Percentiles rank a stretch among this genome's conserved stretches.
Evolutionary conservation across 2,113 vertebrate species (phyloP).

Genomic region (Otus sunia): DNA sequence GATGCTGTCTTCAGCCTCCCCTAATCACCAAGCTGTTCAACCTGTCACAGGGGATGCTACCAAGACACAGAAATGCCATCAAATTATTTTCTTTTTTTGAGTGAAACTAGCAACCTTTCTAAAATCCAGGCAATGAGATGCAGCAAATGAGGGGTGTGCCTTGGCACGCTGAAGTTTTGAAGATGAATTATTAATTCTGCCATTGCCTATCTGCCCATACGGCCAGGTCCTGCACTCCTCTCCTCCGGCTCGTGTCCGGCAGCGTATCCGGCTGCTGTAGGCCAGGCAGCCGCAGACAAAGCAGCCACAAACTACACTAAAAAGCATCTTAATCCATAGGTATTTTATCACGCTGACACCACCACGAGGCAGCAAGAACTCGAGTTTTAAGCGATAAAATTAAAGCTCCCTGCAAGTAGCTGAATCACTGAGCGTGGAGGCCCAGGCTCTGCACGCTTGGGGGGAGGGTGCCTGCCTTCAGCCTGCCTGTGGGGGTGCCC

Average conservation of each 20-base stretch:
- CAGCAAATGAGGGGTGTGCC: neutral
- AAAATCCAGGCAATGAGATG: neutral
- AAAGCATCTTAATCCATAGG: neutral
- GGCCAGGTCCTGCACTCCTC: neutral
- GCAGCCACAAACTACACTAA: neutral
- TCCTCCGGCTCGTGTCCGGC: neutral
- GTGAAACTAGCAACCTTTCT: neutral
- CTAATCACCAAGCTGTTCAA: neutral
- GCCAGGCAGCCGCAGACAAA: neutral
- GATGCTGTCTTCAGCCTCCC: neutral
- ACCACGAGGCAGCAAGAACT: neutral
- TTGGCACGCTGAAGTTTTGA: neutral
- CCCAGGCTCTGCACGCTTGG: neutral
- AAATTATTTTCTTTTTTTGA: neutral
- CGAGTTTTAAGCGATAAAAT: neutral
- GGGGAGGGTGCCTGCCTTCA: neutral
- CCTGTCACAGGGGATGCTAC: neutral
- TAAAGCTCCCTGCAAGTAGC: constrained; percentile 33
- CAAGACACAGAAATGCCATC: neutral
- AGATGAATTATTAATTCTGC: constrained; percentile 15
- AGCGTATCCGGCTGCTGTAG: neutral
- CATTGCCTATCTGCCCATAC: neutral
- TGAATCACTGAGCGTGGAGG: constrained; percentile 10
- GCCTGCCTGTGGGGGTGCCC: neutral
- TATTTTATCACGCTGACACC: neutral